Percentiles rank a stretch among this genome's conserved stretches.
Conservation (phyloP, 2,113 vertebrate genomes). For the Mirza zaza region DNA sequence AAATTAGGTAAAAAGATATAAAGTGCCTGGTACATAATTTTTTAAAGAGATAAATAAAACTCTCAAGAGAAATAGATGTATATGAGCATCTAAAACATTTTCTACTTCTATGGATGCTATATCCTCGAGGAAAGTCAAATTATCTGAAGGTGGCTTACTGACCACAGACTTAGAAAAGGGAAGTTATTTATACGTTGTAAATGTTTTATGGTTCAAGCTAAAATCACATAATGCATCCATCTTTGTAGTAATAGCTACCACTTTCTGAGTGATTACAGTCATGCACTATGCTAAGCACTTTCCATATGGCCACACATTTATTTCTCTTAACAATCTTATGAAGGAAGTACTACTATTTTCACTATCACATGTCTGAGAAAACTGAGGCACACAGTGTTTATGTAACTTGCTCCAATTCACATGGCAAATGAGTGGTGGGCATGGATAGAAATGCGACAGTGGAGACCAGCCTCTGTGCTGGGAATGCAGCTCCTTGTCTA, state of each 20-base stretch:
- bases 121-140: background rate
- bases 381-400: background rate
- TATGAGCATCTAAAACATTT: background rate
- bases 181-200: background rate
- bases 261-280: background rate
- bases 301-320: background rate
- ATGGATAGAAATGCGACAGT: background rate
- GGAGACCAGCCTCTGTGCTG: background rate
- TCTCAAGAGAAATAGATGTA: background rate
- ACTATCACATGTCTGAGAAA: background rate
- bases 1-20: background rate
- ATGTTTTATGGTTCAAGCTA: background rate
- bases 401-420: background rate
- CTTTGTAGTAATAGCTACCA: background rate
- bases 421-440: background rate
- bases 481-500: background rate
- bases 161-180: background rate
- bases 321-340: background rate
- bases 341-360: background rate
- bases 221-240: background rate
- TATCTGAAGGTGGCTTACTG: background rate
- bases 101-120: background rate
- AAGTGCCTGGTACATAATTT: background rate
- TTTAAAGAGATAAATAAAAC: slow-evolving; percentile 9
- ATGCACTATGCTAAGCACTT: background rate